Conservation (phyloP, 2,797 vertebrate genomes). For the Percopsis omiscomaycus region DNA sequence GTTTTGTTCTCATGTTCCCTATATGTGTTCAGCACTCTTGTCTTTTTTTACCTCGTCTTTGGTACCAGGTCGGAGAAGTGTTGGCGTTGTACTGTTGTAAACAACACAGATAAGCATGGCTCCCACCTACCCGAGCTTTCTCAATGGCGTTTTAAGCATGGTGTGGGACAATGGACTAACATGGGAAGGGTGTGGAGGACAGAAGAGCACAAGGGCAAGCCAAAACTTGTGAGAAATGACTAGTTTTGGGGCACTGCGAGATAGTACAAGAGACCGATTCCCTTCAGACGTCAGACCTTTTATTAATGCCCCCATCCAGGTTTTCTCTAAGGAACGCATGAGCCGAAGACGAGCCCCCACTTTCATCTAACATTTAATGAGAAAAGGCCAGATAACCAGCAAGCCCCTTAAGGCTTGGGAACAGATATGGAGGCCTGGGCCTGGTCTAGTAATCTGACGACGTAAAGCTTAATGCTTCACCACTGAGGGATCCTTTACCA, state of each 20-base stretch:
- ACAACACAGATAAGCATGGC: no score
- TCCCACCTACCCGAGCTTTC: no score
- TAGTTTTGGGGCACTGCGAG: constrained; percentile 28
- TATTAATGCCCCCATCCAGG: constrained; percentile 64
- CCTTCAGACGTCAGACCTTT: constrained; percentile 55
- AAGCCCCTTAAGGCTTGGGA: constrained; percentile 53
- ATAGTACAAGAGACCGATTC: constrained; percentile 50
- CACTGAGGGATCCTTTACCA: constrained; percentile 44
- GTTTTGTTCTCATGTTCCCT: no score
- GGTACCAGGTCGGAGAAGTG: no score
- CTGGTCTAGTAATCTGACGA: constrained; percentile 56
- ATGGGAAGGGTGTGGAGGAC: constrained; percentile 20
- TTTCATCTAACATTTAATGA: constrained; percentile 71
- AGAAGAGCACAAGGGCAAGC: constrained; percentile 43
- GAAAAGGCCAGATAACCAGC: constrained; percentile 69
- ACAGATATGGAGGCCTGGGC: constrained; percentile 49
- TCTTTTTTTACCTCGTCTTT: no score
- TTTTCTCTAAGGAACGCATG: constrained; percentile 64
- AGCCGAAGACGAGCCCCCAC: constrained; percentile 55
- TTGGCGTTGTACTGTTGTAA: no score
- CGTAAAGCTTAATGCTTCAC: constrained; percentile 48
- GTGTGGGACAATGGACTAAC: constrained; percentile 7
- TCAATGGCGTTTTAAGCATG: constrained; percentile 1
- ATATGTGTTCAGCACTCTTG: no score
- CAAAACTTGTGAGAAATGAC: constrained; percentile 47